Percentiles rank a stretch among this genome's conserved stretches.
Conservation (phyloP, 2,797 vertebrate genomes). For the Erpetoichthys calabaricus region DNA sequence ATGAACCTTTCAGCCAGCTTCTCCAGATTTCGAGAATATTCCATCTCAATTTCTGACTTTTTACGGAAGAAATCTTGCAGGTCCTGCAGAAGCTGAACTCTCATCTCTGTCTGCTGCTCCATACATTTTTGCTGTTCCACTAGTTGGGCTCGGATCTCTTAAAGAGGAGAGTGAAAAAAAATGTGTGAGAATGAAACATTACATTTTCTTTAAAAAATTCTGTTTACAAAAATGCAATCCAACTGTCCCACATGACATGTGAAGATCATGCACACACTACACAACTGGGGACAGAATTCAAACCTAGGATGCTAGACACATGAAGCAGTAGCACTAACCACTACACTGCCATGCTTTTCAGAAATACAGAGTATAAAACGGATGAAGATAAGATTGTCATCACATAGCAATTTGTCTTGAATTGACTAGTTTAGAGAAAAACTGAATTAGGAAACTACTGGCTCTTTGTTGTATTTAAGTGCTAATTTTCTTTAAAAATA, state of each 20-base stretch:
- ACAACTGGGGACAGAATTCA: not conserved
- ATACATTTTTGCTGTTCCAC: constrained; percentile 96
- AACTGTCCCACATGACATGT: constrained; percentile 21
- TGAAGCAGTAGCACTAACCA: too few relatives aligned
- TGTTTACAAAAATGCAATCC: constrained; percentile 13
- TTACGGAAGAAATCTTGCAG: constrained; percentile 98
- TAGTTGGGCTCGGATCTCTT: constrained; percentile 87
- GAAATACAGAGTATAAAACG: too few relatives aligned
- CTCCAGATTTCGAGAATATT: constrained; percentile 92
- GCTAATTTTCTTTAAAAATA: too few relatives aligned
- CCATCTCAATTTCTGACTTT: constrained; percentile 93
- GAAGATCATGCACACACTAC: too few relatives aligned
- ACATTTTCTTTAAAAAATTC: constrained; percentile 13
- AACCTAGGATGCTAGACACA: too few relatives aligned
- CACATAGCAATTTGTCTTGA: too few relatives aligned
- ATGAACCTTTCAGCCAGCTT: constrained; percentile 95
- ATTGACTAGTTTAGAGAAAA: too few relatives aligned
- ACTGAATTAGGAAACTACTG: too few relatives aligned
- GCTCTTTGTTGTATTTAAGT: too few relatives aligned
- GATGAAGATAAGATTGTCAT: too few relatives aligned
- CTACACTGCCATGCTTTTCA: too few relatives aligned
- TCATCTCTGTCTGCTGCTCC: constrained; percentile 95
- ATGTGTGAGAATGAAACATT: constrained; percentile 9
- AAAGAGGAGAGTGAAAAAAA: constrained; percentile 12
- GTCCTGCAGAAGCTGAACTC: constrained; percentile 90